Evolutionary conservation across 1,140 invertebrate genomes (phyloP).

Genomic region (Tetranychus urticae): DNA sequence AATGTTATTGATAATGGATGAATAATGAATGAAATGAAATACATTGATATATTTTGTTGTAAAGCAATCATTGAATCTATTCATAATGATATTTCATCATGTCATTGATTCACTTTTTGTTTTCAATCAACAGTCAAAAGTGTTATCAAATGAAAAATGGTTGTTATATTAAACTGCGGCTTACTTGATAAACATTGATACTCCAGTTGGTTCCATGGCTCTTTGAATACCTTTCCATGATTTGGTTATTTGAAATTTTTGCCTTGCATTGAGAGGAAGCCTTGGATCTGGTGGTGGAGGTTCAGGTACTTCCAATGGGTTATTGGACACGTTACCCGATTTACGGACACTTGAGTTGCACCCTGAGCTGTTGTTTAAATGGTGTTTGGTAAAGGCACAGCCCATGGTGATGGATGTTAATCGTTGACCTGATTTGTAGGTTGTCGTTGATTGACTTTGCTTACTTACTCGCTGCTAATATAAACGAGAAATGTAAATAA

Average conservation of each 20-base stretch:
- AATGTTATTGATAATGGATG: too few species aligned
- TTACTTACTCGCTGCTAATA: too few species aligned
- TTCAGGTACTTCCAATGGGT: not conserved
- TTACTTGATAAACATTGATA: conserved; percentile 74
- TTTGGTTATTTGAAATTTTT: conserved; percentile 61
- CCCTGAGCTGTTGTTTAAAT: not conserved
- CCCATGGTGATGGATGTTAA: not conserved
- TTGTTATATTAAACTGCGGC: conserved; percentile 17
- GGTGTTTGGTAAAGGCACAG: not conserved
- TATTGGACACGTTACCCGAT: not conserved
- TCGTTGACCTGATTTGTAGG: too few species aligned
- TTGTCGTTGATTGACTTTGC: too few species aligned
- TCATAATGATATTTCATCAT: too few species aligned
- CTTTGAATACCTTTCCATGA: conserved; percentile 69
- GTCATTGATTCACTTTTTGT: too few species aligned
- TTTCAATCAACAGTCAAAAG: too few species aligned
- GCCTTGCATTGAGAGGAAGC: conserved; percentile 52
- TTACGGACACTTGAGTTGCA: not conserved
- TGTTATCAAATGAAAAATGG: too few species aligned
- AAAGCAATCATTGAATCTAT: too few species aligned
- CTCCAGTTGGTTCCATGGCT: conserved; percentile 60
- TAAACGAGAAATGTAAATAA: too few species aligned
- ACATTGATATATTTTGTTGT: too few species aligned
- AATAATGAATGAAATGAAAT: too few species aligned
- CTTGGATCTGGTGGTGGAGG: conserved; percentile 36